A percentile compares a stretch with the other conserved stretches of the same genome.
Evolutionary conservation across 2,113 vertebrate genomes (phyloP).

Genomic region (Patagioenas fasciata): DNA sequence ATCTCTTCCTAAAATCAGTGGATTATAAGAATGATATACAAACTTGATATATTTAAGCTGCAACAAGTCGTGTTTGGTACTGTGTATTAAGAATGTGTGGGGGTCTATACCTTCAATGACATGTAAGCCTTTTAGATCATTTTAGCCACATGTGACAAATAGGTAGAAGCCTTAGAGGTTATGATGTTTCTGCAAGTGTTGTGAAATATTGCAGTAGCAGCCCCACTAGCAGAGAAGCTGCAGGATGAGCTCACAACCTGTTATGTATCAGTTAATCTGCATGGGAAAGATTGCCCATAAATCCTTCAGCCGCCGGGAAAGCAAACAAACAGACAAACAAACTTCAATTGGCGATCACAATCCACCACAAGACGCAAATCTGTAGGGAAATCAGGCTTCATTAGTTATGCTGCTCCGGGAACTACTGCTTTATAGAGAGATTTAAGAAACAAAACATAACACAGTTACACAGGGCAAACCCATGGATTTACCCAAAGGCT

Average conservation of each 20-base stretch:
- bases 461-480: background rate
- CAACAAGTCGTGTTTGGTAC: background rate
- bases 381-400: background rate
- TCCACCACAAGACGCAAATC: background rate
- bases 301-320: slow-evolving; percentile 7
- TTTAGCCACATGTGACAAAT: background rate
- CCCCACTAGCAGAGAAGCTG: background rate
- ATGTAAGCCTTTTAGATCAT: background rate
- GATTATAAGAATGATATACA: background rate
- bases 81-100: background rate
- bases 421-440: background rate
- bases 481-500: background rate
- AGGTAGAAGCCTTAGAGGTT: background rate
- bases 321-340: background rate
- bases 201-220: background rate
- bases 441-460: background rate
- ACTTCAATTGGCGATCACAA: background rate
- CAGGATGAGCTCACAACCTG: background rate
- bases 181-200: background rate
- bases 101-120: background rate
- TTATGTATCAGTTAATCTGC: background rate
- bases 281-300: background rate
- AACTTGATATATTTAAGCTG: background rate
- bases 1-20: background rate
- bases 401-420: background rate